Evolutionary conservation across 1,140 invertebrate species (phyloP), one percentile per base, ranked within the genome.

Genomic region (Apis florea): DNA sequence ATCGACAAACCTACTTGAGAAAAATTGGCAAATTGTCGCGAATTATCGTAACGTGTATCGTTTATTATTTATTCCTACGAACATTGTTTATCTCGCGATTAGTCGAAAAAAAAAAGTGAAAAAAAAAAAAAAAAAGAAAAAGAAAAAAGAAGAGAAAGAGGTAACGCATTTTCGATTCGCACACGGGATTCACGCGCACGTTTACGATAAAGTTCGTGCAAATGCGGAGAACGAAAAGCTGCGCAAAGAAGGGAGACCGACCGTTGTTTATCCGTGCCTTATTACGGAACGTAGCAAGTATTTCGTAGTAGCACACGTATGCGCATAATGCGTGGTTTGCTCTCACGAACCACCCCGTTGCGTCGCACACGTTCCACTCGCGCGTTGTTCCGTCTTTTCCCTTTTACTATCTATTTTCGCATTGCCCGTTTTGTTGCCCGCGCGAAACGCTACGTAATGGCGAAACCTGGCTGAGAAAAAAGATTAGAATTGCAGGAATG

Each of bases 1-100:
- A 82, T 90, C 88, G 90, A 91, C 90, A 88, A 89, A 90, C 81
- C 81, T 67, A 58, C 69, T 79, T 66, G 75, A 40, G 76, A 53
- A 75, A 83, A 85, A 90, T 90, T 85, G 88, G 84, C 87, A 89
- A 90, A 90, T 88, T 89, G 84, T 88, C 87, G 87, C 86, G 71
- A 56, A 47, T 24, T 63, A 54, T 67, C 58, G 61, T 79, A 47
- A 80, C 72, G 49, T 78, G 86, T 83, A 83, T 76, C 73, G 15
- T 53, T 71, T 49, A n/a, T 66, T 59, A 58, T 49, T 26, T 47
- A 56, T 49, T 51, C 17, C 5, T 6, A 31, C 31, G 31, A 31
- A 31, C 31, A 4, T 40, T 6, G 31, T 40, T 40, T 40, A 0
- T 49, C 8, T 8, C 4, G 13, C 59, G 13, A 31, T 68, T 19